Conservation (phyloP, 1,140 invertebrate genomes). For the Drosophila prosaltans region DNA sequence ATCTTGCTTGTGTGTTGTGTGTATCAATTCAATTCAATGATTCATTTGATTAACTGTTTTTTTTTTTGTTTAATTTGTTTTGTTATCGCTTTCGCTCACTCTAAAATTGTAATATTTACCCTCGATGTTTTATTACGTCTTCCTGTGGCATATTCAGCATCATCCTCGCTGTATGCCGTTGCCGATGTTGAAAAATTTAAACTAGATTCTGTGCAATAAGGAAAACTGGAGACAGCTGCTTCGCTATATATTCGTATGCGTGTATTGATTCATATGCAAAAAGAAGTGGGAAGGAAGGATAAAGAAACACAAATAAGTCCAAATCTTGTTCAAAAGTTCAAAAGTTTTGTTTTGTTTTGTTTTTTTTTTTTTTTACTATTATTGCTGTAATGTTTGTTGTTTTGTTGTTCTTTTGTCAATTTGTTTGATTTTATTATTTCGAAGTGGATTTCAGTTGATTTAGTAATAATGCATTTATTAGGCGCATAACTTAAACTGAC, state of each 20-base stretch:
- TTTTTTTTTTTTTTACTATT: constrained; percentile 35
- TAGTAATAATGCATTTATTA: constrained; percentile 77
- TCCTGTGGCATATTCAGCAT: constrained; percentile 84
- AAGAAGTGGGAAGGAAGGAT: constrained; percentile 80
- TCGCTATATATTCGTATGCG: constrained; percentile 79
- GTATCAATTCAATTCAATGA: constrained; percentile 7
- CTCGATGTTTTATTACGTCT: constrained; percentile 84
- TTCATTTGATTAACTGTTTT: neutral
- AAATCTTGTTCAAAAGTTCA: constrained; percentile 71
- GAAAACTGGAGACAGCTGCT: constrained; percentile 83
- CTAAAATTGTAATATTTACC: constrained; percentile 83
- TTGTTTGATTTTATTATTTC: constrained; percentile 26
- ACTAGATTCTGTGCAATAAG: constrained; percentile 83
- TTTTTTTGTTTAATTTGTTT: constrained; percentile 11
- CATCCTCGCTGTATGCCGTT: constrained; percentile 85
- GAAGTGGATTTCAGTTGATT: constrained; percentile 1
- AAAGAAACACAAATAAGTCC: constrained; percentile 80
- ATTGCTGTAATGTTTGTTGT: constrained; percentile 6
- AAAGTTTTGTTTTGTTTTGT: constrained; percentile 25
- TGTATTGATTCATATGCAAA: constrained; percentile 73
- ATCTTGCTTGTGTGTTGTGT: constrained; percentile 52
- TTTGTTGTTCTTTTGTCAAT: constrained; percentile 21
- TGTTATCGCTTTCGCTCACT: constrained; percentile 39
- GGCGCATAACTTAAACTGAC: constrained; percentile 67
- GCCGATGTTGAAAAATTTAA: constrained; percentile 84